A percentile compares a stretch with the other conserved stretches of the same genome.
Conservation (phyloP, 1,140 invertebrate genomes). For the Prorops nasuta region DNA sequence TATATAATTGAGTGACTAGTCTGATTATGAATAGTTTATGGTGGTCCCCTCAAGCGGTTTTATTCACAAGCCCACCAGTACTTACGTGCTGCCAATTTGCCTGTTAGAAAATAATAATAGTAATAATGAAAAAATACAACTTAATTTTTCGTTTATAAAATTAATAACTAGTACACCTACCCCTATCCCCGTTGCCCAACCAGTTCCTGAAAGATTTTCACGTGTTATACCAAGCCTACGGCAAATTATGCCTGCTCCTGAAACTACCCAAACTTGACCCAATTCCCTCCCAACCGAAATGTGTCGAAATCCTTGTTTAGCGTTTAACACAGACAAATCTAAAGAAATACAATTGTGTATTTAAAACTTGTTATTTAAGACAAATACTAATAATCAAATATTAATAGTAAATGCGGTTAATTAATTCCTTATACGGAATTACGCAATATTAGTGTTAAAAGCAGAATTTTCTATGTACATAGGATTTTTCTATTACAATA, state of each 20-base stretch:
- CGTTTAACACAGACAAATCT: conserved; percentile 45
- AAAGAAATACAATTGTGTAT: conserved; percentile 9
- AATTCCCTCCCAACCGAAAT: conserved; percentile 62
- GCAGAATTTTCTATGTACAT: no score
- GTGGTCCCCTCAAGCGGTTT: conserved; percentile 24
- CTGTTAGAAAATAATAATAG: conserved; percentile 32
- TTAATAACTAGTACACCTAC: conserved; percentile 51
- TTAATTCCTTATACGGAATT: no score
- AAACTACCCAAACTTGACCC: conserved; percentile 73
- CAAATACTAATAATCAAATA: no score
- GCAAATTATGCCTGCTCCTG: conserved; percentile 69
- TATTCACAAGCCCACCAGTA: conserved; percentile 39
- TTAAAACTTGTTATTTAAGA: background rate
- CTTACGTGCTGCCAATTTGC: conserved; percentile 54
- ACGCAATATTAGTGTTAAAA: no score
- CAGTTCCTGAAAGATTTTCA: conserved; percentile 68
- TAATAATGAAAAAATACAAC: conserved; percentile 1
- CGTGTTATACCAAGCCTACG: conserved; percentile 69
- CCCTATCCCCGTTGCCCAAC: conserved; percentile 73
- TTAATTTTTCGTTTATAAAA: conserved; percentile 12
- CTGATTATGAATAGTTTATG: no score
- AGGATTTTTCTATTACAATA: no score
- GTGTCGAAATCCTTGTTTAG: conserved; percentile 63
- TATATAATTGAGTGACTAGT: no score
- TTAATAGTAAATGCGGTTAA: no score